Evolutionary conservation across 92 coral and sea anemone species (phyloP), one percentile per base, ranked within the genome.

Genomic region (Porites evermanni): DNA sequence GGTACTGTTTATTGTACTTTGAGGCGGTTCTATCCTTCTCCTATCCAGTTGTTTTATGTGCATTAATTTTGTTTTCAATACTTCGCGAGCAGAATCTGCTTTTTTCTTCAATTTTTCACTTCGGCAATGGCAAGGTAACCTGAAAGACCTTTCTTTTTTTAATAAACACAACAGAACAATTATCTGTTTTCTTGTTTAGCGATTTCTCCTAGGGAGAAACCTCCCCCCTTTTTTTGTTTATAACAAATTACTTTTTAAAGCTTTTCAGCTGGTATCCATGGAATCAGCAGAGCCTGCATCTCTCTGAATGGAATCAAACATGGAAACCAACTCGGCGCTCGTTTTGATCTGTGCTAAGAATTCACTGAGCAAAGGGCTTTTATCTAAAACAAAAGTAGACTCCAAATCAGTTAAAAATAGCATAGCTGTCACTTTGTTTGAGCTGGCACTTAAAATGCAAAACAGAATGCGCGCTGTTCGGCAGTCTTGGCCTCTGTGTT

Each of bases 331-430:
- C 56, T 97, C 99, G 9, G 94, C 91, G 86, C 95, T 97, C 1
- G 98, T 91, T 88, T 93, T 95, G 84, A 97, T 96, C 86, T 97
- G 99, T 58, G 99, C 89, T 13, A 97, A 91, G 92, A 97, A 97
- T 87, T 97, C 99, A 79, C 94, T 97, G 74, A 97, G 83, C 77
- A 97, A 74, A 4, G 99, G 99, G 32, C 98, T 97, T 68, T 96
- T 97, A 73, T 97, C 99, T 97, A 89, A 67, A 84, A 88, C 14
- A 74, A 53, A 23, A 61, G 50, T 6, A 52, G 82, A n/a, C 61
- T 24, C 24, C 72, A 24, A 7, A 71, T 50, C 52, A 71, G 50
- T 16, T 38, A 38, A 38, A 38, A 38, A 38, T 38, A 38, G 47
- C 47, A 38, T 38, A 38, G 47, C 47, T 38, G 47, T 4, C 47